Conservation (phyloP, 1,140 invertebrate genomes). For the Trissolcus basalis region DNA sequence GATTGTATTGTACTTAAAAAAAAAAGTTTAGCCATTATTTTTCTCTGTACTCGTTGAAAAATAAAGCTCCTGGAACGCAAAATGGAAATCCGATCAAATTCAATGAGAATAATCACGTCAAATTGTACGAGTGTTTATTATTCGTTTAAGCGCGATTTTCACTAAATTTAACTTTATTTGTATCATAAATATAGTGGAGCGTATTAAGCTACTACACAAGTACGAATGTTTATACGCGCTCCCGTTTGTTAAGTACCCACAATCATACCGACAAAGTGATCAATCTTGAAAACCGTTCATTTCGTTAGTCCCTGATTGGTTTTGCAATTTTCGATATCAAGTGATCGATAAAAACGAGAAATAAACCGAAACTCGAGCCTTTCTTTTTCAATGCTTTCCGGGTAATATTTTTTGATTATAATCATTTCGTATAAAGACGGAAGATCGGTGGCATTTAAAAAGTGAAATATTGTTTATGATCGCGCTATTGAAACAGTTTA, state of each 20-base stretch:
- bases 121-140: constrained; percentile 61
- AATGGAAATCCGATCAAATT: constrained; percentile 32
- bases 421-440: no score
- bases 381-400: no score
- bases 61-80: constrained; percentile 52
- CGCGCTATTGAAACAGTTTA: neutral
- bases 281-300: constrained; percentile 1
- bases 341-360: no score
- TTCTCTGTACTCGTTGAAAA: neutral
- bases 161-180: constrained; percentile 63
- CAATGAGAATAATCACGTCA: constrained; percentile 61
- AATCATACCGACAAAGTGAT: constrained; percentile 21
- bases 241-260: constrained; percentile 23
- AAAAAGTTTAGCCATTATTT: neutral
- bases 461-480: no score
- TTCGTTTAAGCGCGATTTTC: constrained; percentile 55
- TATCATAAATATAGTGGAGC: constrained; percentile 49
- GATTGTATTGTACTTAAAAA: neutral
- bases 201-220: constrained; percentile 16
- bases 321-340: no score
- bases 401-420: no score
- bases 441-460: no score
- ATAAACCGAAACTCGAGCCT: no score
- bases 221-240: constrained; percentile 25
- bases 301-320: no score